Base-by-base conservation (phyloP, 2,113 vertebrate species). In the Orycteropus afer region DNA sequence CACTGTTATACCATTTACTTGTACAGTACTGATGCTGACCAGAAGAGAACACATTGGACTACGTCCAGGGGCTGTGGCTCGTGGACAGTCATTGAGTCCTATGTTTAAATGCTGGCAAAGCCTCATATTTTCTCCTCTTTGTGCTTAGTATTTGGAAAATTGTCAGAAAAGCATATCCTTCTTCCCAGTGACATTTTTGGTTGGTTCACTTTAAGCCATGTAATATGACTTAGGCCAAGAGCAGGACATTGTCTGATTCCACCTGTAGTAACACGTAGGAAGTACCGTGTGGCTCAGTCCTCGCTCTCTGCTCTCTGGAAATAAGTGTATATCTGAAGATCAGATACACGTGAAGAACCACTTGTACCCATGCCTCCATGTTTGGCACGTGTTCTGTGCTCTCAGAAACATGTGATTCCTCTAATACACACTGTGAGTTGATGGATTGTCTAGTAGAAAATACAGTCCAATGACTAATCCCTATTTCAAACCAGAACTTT, bases 91-190 rank as follows among this genome's bases (percentile, higher is more conserved):
- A 4, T 4, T 49, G 3, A 90, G 73, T 51, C 73, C 79, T 34
- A 2, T 51, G 63, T 76, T 65, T 25, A 71, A 40, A 42, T 3
- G 12, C 55, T 45, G 37, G 79, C 37, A 7, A 69, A 76, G 34
- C 27, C 53, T 53, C 76, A 1, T 65, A 32, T 91, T 80, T 95
- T 69, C 53, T 88, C 57, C 53, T 59, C 23, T 14, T 89, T 45
- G 51, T 57, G 59, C 81, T 57, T 74, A 71, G 20, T 40, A 37
- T 47, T 80, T 89, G 29, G 51, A 84, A 94, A 95, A 59, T 25
- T 45, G 15, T 61, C 90, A 90, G 55, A 80, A 93, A 81, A 84
- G 18, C 53, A 12, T n/a, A 5, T 79, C 89, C 63, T 93, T 90
- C 10, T 86, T 47, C 79, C 51, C 73, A 81, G n/a, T 65, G 23